Evolutionary conservation across 2,888 invertebrate species (phyloP).

Genomic region (Mylabris sibirica): DNA sequence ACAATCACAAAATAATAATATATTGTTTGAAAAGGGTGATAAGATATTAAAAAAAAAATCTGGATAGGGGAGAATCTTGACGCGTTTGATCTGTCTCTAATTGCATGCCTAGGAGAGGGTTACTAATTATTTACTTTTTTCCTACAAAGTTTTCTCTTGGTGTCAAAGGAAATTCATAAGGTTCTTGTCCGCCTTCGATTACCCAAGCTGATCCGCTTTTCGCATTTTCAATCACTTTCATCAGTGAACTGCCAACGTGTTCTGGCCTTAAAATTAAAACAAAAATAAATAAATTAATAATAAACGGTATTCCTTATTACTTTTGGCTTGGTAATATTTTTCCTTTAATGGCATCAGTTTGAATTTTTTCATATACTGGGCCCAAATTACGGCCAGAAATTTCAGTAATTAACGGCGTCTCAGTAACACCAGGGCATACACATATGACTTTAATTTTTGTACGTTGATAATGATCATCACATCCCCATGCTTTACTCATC

Average conservation of each 20-base stretch:
- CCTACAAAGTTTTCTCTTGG: neutral
- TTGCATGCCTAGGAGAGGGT: no score
- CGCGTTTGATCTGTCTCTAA: no score
- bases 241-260: neutral
- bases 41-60: no score
- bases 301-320: neutral
- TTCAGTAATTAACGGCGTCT: slow-evolving; percentile 46
- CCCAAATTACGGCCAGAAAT: neutral
- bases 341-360: neutral
- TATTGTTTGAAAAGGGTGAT: no score
- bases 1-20: no score
- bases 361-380: slow-evolving; percentile 13
- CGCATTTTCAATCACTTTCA: neutral
- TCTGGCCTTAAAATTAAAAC: slow-evolving; percentile 45
- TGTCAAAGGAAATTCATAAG: slow-evolving; percentile 35
- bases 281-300: slow-evolving; percentile 24
- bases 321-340: neutral
- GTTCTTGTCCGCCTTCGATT: slow-evolving; percentile 59
- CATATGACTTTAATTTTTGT: slow-evolving; percentile 57
- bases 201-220: slow-evolving; percentile 60
- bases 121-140: neutral
- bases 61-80: no score
- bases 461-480: slow-evolving; percentile 50
- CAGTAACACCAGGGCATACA: slow-evolving; percentile 59
- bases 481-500: slow-evolving; percentile 47